Base-by-base conservation (phyloP, 2,797 vertebrate species). In the Notoglanidium macrostoma region DNA sequence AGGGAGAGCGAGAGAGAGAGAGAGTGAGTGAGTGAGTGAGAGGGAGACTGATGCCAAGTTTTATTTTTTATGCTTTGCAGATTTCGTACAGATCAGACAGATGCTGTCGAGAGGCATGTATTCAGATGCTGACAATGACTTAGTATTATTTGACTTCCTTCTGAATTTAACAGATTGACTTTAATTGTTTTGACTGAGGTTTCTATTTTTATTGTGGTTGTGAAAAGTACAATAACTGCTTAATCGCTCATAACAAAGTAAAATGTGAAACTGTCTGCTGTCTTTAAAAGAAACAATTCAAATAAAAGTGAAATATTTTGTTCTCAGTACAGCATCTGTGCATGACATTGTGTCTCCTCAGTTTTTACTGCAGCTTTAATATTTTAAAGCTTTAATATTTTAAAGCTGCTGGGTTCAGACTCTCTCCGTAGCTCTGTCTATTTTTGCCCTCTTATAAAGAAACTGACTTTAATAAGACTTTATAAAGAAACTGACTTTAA, bases 361-460 rank as follows among this genome's bases (percentile, higher is more conserved):
- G 40, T 76, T 87, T 93, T 92, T 91, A 89, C 90, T 91, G 74
- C 79, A 84, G 46, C 80, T 91, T 88, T 91, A 91, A 89, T 29
- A 87, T 88, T 91, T 92, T 88, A 92, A n/a, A n/a, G n/a, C n/a
- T n/a, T n/a, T n/a, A n/a, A n/a, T n/a, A n/a, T n/a, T n/a, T n/a
- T n/a, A n/a, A 90, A 90, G 87, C 91, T 86, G 92, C 90, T 88
- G 85, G 40, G 85, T 90, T 90, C 79, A 85, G 90, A 92, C 91
- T 92, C 88, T 92, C 82, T 83, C 82, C 84, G 83, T 68, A 46
- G 63, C 84, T 87, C 79, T 57, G 55, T 65, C 81, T 90, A 85
- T 88, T 90, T 87, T 79, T 92, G 79, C 89, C 88, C 91, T 93
- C 93, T 85, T 87, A 85, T 85, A 88, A 85, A 87, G 59, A 90